These are phyloP conservation scores for Xenops minutus DNA, from an alignment of 2,797 vertebrate genomes.

Conservation along the genomic window DNA sequence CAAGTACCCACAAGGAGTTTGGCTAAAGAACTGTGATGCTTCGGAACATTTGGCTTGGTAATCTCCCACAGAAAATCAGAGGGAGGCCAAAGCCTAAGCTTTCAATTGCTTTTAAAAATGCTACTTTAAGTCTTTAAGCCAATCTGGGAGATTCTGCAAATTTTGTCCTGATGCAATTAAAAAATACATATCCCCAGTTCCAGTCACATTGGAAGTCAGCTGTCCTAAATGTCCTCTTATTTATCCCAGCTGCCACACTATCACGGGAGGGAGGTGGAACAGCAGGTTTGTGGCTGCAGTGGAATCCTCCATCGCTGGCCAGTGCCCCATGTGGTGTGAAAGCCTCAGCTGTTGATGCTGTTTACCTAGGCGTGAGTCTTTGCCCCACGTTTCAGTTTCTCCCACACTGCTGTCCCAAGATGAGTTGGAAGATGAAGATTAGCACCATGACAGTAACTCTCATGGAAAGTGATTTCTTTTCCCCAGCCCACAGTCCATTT, in stretches of 20 bases:
- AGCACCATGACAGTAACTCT: background rate
- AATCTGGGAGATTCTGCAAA: background rate
- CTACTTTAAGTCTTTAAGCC: background rate
- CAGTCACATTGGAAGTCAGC: background rate
- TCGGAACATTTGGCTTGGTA: conserved; percentile 6
- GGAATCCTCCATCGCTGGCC: background rate
- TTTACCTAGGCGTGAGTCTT: background rate
- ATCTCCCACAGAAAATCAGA: conserved; percentile 19
- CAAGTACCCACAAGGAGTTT: conserved; percentile 6
- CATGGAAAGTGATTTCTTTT: background rate
- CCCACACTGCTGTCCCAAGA: background rate
- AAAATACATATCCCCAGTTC: background rate
- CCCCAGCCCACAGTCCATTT: background rate
- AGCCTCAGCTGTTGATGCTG: conserved; percentile 7
- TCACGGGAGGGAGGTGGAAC: background rate
- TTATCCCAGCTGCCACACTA: background rate
- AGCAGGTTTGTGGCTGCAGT: conserved; percentile 43
- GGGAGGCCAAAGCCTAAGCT: background rate
- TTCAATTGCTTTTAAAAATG: background rate
- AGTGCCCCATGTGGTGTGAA: background rate
- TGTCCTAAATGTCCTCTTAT: background rate
- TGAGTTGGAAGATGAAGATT: conserved; percentile 4
- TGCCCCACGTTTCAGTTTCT: background rate
- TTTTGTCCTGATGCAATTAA: background rate
- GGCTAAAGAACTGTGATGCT: conserved; percentile 24